Conservation (phyloP, 2,113 vertebrate genomes). For the Phaethornis superciliosus region DNA sequence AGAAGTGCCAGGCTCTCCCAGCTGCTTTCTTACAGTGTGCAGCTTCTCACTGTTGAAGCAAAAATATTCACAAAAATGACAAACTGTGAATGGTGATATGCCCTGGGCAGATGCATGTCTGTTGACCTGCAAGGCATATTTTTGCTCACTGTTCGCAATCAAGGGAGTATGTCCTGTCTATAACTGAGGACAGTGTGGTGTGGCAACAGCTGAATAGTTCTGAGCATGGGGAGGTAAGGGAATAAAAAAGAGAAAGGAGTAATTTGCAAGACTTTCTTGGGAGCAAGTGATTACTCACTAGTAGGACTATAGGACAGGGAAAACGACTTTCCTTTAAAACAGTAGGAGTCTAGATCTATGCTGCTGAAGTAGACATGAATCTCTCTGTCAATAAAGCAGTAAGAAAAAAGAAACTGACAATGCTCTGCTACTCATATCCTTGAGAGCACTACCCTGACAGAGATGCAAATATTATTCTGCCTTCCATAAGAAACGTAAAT, state of each 20-base stretch:
- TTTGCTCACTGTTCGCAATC: not conserved
- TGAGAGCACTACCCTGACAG: not conserved
- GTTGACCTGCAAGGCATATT: not conserved
- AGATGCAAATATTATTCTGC: not conserved
- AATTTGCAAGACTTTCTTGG: not conserved
- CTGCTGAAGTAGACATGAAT: not conserved
- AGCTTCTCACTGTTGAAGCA: not conserved
- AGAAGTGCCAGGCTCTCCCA: not conserved
- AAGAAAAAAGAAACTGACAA: not conserved
- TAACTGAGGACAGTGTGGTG: not conserved
- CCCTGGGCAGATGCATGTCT: not conserved
- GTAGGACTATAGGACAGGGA: not conserved
- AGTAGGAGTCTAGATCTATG: not conserved
- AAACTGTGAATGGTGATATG: not conserved
- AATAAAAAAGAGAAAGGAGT: not conserved
- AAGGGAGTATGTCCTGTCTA: not conserved
- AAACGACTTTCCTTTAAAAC: not conserved
- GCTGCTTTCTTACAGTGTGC: accelerated
- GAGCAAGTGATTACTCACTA: not conserved
- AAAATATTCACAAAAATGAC: not conserved
- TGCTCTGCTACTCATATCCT: not conserved
- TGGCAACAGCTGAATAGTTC: not conserved
- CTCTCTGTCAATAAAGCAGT: not conserved
- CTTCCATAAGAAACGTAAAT: not conserved
- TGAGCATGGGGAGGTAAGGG: not conserved